Conservation (phyloP, 2,888 invertebrate species). For the Lochmaea capreae region DNA sequence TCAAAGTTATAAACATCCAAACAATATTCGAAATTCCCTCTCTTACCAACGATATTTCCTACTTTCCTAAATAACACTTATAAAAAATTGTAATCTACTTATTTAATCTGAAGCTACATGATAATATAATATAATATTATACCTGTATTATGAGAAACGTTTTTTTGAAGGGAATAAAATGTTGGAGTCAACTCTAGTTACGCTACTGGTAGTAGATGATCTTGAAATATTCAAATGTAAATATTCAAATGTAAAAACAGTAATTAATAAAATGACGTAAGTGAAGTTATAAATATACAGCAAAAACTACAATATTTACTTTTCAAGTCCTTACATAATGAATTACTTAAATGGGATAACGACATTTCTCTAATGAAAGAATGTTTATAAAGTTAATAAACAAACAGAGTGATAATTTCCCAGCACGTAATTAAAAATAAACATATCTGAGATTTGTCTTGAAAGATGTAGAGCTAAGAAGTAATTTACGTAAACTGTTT, state of each 20-base stretch:
- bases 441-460: slow-evolving; percentile 9
- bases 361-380: slow-evolving; percentile 20
- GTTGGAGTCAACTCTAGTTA: too few relatives aligned
- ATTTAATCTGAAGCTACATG: too few relatives aligned
- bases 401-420: slow-evolving; percentile 8
- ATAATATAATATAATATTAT: too few relatives aligned
- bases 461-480: slow-evolving; percentile 7
- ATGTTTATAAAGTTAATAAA: slow-evolving; percentile 26
- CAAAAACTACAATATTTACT: background rate
- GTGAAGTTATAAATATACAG: background rate
- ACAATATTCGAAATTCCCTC: too few relatives aligned
- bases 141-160: too few relatives aligned
- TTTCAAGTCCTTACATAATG: background rate
- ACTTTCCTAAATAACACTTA: too few relatives aligned
- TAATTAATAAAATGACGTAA: background rate
- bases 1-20: too few relatives aligned
- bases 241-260: too few relatives aligned
- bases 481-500: background rate
- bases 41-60: too few relatives aligned
- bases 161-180: too few relatives aligned
- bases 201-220: too few relatives aligned
- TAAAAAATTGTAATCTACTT: too few relatives aligned
- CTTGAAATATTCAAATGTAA: background rate
- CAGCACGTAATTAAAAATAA: slow-evolving; percentile 23
- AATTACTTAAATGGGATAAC: slow-evolving; percentile 2